Conservation (phyloP, 2,888 invertebrate species). For the Melanophora roralis region DNA sequence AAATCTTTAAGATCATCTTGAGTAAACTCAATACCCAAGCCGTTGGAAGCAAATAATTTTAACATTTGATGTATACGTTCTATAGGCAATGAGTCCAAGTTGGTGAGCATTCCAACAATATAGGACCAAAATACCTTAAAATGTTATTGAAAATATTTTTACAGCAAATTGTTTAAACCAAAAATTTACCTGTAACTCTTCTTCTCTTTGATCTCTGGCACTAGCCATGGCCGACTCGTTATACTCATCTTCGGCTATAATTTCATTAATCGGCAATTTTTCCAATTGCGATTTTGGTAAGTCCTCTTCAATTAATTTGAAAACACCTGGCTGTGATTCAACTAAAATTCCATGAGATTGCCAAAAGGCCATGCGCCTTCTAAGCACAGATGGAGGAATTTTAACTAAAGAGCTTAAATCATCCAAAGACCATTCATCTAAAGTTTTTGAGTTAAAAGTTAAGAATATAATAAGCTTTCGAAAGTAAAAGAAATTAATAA, state of each 20-base stretch:
- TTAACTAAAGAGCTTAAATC: constrained; percentile 91
- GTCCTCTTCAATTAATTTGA: constrained; percentile 84
- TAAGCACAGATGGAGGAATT: constrained; percentile 89
- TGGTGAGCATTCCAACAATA: constrained; percentile 97
- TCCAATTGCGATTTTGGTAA: constrained; percentile 79
- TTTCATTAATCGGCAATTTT: constrained; percentile 80
- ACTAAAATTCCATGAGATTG: constrained; percentile 92
- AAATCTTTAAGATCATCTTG: constrained; percentile 92
- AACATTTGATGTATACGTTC: constrained; percentile 97
- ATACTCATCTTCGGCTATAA: constrained; percentile 89
- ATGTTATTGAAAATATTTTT: too few relatives aligned
- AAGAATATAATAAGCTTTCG: not conserved
- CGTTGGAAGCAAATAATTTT: constrained; percentile 97
- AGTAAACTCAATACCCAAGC: constrained; percentile 92
- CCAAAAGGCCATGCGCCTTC: constrained; percentile 95
- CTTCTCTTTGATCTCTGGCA: constrained; percentile 94
- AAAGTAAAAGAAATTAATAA: not conserved
- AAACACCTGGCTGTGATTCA: constrained; percentile 86
- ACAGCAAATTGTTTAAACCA: too few relatives aligned
- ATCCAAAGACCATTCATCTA: constrained; percentile 90
- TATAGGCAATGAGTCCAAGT: constrained; percentile 92
- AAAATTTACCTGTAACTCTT: constrained; percentile 86
- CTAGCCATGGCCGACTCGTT: constrained; percentile 96
- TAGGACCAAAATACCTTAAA: constrained; percentile 91
- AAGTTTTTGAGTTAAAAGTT: too few relatives aligned